A percentile compares a stretch with the other conserved stretches of the same genome.
Conservation (phyloP, 2,888 invertebrate genomes). For the Stictocephala bisonia region DNA sequence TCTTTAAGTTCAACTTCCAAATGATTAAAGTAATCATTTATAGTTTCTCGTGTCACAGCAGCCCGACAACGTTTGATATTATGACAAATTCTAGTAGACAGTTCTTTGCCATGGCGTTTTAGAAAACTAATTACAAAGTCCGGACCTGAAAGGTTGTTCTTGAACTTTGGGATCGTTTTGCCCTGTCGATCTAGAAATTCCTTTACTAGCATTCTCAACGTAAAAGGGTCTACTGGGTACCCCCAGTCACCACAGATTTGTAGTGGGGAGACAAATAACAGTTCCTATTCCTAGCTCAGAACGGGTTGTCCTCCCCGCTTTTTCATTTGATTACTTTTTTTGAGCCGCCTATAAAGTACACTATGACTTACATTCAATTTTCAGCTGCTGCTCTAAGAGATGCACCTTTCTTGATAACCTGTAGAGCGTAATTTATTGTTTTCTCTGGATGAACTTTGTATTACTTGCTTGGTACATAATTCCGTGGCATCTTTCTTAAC, state of each 20-base stretch:
- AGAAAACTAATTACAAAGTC: slow-evolving; percentile 49
- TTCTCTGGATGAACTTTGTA: neutral
- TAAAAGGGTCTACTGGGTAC: slow-evolving; percentile 4
- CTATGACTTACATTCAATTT: neutral
- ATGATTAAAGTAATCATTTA: slow-evolving; percentile 54
- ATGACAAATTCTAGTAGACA: slow-evolving; percentile 49
- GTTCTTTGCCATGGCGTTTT: slow-evolving; percentile 43
- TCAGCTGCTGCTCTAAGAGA: too few species aligned
- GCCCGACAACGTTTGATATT: slow-evolving; percentile 55
- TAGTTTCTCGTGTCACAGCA: slow-evolving; percentile 43
- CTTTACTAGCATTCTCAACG: neutral
- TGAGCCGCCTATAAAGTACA: too few species aligned
- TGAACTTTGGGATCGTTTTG: neutral
- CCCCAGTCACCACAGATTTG: slow-evolving; percentile 25
- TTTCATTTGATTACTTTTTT: too few species aligned
- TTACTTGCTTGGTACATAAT: neutral
- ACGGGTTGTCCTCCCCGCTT: neutral
- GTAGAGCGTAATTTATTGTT: too few species aligned
- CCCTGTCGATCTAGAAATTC: neutral
- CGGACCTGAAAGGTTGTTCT: neutral
- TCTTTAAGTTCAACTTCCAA: slow-evolving; percentile 46
- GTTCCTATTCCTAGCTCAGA: too few species aligned
- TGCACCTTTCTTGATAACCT: too few species aligned
- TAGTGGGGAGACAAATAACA: too few species aligned
- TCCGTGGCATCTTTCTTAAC: neutral